phyloP scores from a whole-genome alignment of 1,140 invertebrate genomes.

The Calliphora vicina region DNA sequence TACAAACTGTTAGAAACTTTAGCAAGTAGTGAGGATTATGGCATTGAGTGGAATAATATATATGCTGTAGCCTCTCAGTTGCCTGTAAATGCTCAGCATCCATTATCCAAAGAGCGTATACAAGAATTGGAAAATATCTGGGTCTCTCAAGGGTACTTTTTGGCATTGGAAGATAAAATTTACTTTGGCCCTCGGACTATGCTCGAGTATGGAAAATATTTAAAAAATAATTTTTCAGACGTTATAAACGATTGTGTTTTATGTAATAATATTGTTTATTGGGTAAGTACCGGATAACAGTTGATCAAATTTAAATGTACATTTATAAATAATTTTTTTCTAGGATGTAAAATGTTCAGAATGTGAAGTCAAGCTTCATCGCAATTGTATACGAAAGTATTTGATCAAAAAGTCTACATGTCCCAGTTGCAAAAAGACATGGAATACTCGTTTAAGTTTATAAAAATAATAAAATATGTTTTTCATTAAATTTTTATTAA shows the following conservation, averaged over 20 bases:
- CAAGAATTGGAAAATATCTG: constrained; percentile 34
- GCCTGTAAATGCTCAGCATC: constrained; percentile 3
- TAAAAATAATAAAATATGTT: neutral
- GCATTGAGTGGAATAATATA: constrained; percentile 34
- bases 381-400: constrained; percentile 37
- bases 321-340: neutral
- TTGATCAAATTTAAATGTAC: neutral
- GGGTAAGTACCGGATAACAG: constrained; percentile 30
- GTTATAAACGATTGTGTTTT: constrained; percentile 37
- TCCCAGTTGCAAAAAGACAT: constrained; percentile 28
- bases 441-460: constrained; percentile 38
- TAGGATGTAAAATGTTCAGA: constrained; percentile 38
- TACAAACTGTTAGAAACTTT: constrained; percentile 35
- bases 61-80: constrained; percentile 19
- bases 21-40: constrained; percentile 34
- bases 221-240: constrained; percentile 36
- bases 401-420: constrained; percentile 37
- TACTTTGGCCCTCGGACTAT: constrained; percentile 38
- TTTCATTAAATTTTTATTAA: neutral
- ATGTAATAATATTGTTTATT: constrained; percentile 38
- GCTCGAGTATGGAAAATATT: constrained; percentile 36
- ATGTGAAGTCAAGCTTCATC: constrained; percentile 36
- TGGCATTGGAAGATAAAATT: constrained; percentile 33
- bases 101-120: constrained; percentile 32
- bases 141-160: constrained; percentile 38